phyloP scores from a whole-genome alignment of 2,888 invertebrate species.

The Mallateleia sp. region DNA sequence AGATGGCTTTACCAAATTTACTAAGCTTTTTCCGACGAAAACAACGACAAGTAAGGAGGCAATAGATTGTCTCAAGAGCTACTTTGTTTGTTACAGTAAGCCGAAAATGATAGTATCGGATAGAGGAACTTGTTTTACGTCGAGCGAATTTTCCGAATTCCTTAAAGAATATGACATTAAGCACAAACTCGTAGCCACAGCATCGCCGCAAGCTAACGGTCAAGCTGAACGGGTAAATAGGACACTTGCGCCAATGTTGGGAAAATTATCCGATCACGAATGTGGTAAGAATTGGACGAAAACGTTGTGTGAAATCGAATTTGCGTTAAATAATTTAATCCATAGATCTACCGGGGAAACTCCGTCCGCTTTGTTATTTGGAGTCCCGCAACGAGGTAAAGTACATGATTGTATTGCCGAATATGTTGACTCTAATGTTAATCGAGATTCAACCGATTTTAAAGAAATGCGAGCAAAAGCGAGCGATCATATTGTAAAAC shows the following conservation, averaged over 20 bases:
- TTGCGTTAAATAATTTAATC: constrained; percentile 77
- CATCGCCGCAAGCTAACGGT: constrained; percentile 85
- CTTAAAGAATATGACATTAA: constrained; percentile 81
- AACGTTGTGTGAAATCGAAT: constrained; percentile 71
- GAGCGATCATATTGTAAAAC: constrained; percentile 76
- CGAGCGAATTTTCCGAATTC: constrained; percentile 82
- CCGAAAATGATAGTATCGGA: constrained; percentile 85
- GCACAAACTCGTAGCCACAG: constrained; percentile 82
- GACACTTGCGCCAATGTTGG: constrained; percentile 74
- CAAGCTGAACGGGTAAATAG: constrained; percentile 85
- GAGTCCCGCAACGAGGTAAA: constrained; percentile 22
- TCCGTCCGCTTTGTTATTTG: constrained; percentile 80
- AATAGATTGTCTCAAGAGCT: constrained; percentile 82
- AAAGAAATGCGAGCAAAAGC: constrained; percentile 43
- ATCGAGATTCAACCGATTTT: constrained; percentile 19
- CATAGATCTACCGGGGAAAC: constrained; percentile 81
- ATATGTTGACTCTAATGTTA: background rate
- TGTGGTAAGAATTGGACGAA: constrained; percentile 74
- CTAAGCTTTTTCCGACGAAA: constrained; percentile 55
- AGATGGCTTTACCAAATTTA: constrained; percentile 75
- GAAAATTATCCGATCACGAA: constrained; percentile 16
- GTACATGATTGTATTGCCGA: constrained; percentile 41
- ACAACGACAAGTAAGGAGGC: constrained; percentile 74
- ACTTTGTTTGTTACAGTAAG: constrained; percentile 83
- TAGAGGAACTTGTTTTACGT: constrained; percentile 87